phyloP scores from a whole-genome alignment of 2,888 invertebrate genomes.

The Tipula confusa region DNA sequence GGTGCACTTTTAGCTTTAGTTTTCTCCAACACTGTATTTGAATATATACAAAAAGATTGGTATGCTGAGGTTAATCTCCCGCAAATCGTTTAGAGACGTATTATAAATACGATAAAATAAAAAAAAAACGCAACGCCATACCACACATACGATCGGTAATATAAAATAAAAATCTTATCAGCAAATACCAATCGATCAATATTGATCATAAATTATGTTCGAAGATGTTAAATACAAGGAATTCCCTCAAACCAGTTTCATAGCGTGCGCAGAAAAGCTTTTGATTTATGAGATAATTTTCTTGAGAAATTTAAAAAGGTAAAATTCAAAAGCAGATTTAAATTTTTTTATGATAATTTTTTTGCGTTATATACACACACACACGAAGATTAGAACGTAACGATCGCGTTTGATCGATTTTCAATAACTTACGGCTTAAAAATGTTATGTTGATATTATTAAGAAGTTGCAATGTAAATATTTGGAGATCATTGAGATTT shows the following conservation, averaged over 20 bases:
- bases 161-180: neutral
- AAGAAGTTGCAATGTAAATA: neutral
- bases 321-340: neutral
- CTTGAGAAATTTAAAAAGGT: neutral
- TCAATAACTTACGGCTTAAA: neutral
- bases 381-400: neutral
- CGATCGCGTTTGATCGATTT: neutral
- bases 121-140: too few species aligned
- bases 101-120: too few species aligned
- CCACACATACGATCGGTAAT: too few species aligned
- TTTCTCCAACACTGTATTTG: too few species aligned
- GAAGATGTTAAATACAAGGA: neutral
- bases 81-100: neutral
- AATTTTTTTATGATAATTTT: constrained; percentile 16
- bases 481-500: neutral
- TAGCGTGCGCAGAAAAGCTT: neutral
- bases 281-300: neutral
- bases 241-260: neutral
- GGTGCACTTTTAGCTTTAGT: too few species aligned
- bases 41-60: too few species aligned
- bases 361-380: neutral
- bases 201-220: neutral
- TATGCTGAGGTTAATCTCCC: neutral
- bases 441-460: neutral
- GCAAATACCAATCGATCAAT: neutral